A percentile compares a stretch with the other conserved stretches of the same genome.
phyloP scores from a whole-genome alignment of 2,888 invertebrate species.

The Drosophila algonquin region DNA sequence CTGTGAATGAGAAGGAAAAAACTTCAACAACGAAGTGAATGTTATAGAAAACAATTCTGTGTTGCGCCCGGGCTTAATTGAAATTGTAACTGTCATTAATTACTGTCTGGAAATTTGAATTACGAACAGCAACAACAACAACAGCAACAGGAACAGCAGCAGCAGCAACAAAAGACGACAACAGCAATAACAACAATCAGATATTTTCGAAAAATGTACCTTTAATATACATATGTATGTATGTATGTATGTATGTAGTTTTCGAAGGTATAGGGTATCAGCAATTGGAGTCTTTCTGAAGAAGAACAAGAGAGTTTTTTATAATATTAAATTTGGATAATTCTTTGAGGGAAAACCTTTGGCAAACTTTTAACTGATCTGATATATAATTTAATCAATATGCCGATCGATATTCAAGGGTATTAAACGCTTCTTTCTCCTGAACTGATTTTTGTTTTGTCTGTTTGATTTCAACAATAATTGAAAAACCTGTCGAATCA shows the following conservation, averaged over 20 bases:
- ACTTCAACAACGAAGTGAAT: slow-evolving; percentile 37
- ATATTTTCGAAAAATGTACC: slow-evolving; percentile 43
- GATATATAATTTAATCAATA: no score
- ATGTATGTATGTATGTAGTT: no score
- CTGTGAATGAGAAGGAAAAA: slow-evolving; percentile 37
- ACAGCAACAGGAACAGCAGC: slow-evolving; percentile 22
- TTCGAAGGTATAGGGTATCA: no score
- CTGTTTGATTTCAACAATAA: slow-evolving; percentile 56
- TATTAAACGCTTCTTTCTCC: no score
- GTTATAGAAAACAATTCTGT: slow-evolving; percentile 69
- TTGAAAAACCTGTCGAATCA: slow-evolving; percentile 78
- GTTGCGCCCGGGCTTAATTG: slow-evolving; percentile 68
- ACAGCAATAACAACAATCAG: slow-evolving; percentile 31
- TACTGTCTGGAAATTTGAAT: slow-evolving; percentile 82
- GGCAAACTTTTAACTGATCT: no score
- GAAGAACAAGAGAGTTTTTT: no score
- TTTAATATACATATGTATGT: not conserved
- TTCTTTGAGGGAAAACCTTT: no score
- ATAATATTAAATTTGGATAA: no score
- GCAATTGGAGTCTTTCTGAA: no score
- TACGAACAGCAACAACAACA: slow-evolving; percentile 59
- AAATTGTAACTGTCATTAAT: slow-evolving; percentile 84
- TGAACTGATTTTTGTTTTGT: not conserved
- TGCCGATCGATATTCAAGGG: no score
- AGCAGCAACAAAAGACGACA: slow-evolving; percentile 40